Evolutionary conservation across 1,140 invertebrate species (phyloP).

Genomic region (Oryctes rhinoceros): DNA sequence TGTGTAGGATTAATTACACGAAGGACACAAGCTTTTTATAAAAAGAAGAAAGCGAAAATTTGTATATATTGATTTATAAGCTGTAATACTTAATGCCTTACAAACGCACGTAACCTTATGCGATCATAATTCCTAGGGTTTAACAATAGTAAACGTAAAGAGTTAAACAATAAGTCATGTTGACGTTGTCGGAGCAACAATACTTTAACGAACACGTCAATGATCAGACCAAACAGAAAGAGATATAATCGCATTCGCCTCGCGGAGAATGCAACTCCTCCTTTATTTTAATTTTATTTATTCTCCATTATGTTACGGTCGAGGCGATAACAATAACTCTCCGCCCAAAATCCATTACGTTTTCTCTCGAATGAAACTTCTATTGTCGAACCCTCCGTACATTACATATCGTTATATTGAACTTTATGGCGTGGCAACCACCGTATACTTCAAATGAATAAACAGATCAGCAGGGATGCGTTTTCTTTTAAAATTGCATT

Average conservation of each 20-base stretch:
- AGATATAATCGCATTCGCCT: neutral
- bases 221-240: neutral
- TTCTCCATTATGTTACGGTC: neutral
- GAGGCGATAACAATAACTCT: conserved; percentile 5
- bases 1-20: too few relatives aligned
- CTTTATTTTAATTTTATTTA: conserved; percentile 10
- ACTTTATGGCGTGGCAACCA: neutral
- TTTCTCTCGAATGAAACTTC: neutral
- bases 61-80: too few relatives aligned
- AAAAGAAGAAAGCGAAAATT: too few relatives aligned
- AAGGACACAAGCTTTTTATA: too few relatives aligned
- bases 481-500: too few relatives aligned
- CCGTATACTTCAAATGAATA: neutral
- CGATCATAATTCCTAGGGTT: too few relatives aligned
- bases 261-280: neutral
- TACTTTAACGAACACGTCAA: neutral
- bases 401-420: neutral
- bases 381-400: neutral
- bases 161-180: neutral
- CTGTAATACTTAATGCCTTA: too few relatives aligned
- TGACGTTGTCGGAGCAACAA: neutral
- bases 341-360: conserved; percentile 11
- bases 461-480: neutral
- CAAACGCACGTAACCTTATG: too few relatives aligned
- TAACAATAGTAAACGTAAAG: too few relatives aligned